Percentiles rank a stretch among this genome's conserved stretches.
phyloP scores from a whole-genome alignment of 2,888 invertebrate species.

The Lottia gigantea region DNA sequence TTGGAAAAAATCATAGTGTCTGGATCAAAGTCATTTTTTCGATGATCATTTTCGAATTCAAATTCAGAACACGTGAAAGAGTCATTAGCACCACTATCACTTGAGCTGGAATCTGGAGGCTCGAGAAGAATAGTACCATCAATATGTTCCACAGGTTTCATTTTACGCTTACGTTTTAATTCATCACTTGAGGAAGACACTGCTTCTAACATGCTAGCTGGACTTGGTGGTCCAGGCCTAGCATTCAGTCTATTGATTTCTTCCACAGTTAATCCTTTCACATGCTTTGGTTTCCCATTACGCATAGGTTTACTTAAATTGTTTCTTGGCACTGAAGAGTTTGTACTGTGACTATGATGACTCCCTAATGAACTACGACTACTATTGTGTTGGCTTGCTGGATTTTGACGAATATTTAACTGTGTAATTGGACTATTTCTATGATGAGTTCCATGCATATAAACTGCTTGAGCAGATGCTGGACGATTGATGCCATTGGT shows the following conservation, averaged over 20 bases:
- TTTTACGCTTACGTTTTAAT: slow-evolving; percentile 31
- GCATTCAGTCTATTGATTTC: slow-evolving; percentile 92
- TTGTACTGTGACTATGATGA: slow-evolving; percentile 54
- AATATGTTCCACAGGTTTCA: slow-evolving; percentile 37
- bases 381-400: slow-evolving; percentile 38
- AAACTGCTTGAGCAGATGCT: slow-evolving; percentile 44
- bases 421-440: slow-evolving; percentile 51
- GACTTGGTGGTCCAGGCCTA: slow-evolving; percentile 83
- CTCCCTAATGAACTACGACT: slow-evolving; percentile 56
- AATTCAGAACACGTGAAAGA: slow-evolving; percentile 98
- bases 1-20: slow-evolving; percentile 75
- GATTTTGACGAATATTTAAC: slow-evolving; percentile 40
- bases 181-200: slow-evolving; percentile 80
- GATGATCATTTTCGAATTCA: slow-evolving; percentile 84
- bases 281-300: slow-evolving; percentile 23
- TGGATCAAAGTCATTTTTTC: slow-evolving; percentile 50
- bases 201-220: slow-evolving; percentile 91
- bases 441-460: slow-evolving; percentile 23
- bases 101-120: slow-evolving; percentile 72
- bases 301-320: slow-evolving; percentile 15
- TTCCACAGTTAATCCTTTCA: slow-evolving; percentile 88
- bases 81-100: slow-evolving; percentile 91
- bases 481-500: slow-evolving; percentile 46
- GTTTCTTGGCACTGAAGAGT: slow-evolving; percentile 40
- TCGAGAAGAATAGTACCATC: slow-evolving; percentile 65